Conservation (phyloP, 1,140 invertebrate genomes). For the Mylabris phalerata region DNA sequence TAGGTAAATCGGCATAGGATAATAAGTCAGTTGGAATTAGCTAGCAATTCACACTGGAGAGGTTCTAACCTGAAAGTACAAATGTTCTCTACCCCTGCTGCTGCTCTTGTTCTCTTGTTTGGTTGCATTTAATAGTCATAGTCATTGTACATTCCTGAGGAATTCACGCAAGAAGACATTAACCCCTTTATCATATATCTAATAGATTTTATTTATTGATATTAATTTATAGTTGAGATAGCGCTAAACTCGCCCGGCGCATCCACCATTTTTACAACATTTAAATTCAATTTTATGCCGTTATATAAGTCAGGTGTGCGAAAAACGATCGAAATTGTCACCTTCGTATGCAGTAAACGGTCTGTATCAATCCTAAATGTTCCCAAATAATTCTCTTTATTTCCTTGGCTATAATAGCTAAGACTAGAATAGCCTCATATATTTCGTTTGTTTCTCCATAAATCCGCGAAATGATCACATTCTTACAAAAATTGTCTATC, state of each 20-base stretch:
- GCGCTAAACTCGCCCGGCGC: too few relatives aligned
- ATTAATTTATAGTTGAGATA: too few relatives aligned
- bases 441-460: slow-evolving; percentile 14
- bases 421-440: slow-evolving; percentile 10
- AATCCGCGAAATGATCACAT: slow-evolving; percentile 17
- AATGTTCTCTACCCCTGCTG: slow-evolving; percentile 7
- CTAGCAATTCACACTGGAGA: slow-evolving; percentile 30
- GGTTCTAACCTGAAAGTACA: slow-evolving; percentile 15
- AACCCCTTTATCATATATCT: slow-evolving; percentile 1
- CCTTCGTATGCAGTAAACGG: slow-evolving; percentile 6
- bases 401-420: too few relatives aligned
- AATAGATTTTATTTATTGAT: neutral
- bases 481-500: slow-evolving; percentile 6
- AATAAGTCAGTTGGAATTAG: slow-evolving; percentile 35
- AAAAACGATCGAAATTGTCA: slow-evolving; percentile 13
- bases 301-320: slow-evolving; percentile 10
- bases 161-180: slow-evolving; percentile 20
- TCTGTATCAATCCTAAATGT: neutral
- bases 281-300: neutral
- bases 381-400: neutral
- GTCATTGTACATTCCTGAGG: slow-evolving; percentile 11
- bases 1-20: slow-evolving; percentile 12
- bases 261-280: too few relatives aligned
- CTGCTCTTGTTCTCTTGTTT: neutral
- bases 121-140: slow-evolving; percentile 12